Conservation (phyloP, 2,113 vertebrate species). For the Castor canadensis region DNA sequence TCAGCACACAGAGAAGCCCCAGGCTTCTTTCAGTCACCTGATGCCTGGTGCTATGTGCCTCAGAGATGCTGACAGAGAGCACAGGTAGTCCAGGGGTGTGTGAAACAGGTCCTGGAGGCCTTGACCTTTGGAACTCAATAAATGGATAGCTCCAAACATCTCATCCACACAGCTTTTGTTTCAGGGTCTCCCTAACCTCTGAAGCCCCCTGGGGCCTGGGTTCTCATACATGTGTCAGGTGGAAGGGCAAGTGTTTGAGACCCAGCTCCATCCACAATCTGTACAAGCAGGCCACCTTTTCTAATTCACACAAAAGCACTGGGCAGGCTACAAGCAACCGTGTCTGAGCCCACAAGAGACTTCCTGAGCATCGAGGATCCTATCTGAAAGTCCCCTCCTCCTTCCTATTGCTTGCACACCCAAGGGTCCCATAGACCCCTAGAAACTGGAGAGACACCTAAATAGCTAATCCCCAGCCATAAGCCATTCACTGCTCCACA, state of each 20-base stretch:
- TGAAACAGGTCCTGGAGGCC: neutral
- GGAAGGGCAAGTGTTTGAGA: neutral
- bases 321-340: neutral
- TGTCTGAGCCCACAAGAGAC: conserved; percentile 6
- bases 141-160: neutral
- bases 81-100: too few relatives aligned
- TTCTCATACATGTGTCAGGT: neutral
- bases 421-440: neutral
- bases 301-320: neutral
- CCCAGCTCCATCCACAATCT: neutral
- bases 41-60: neutral
- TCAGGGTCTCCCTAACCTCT: neutral
- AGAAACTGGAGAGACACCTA: neutral
- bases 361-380: neutral
- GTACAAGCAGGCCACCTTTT: neutral
- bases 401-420: neutral
- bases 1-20: neutral
- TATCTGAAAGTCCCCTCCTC: neutral
- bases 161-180: neutral
- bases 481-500: neutral
- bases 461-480: neutral
- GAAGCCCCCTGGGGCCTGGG: neutral
- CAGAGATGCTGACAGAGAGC: neutral
- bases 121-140: neutral
- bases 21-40: neutral